Base-by-base conservation (phyloP, 2,113 vertebrate genomes). In the Atlantisia rogersi region DNA sequence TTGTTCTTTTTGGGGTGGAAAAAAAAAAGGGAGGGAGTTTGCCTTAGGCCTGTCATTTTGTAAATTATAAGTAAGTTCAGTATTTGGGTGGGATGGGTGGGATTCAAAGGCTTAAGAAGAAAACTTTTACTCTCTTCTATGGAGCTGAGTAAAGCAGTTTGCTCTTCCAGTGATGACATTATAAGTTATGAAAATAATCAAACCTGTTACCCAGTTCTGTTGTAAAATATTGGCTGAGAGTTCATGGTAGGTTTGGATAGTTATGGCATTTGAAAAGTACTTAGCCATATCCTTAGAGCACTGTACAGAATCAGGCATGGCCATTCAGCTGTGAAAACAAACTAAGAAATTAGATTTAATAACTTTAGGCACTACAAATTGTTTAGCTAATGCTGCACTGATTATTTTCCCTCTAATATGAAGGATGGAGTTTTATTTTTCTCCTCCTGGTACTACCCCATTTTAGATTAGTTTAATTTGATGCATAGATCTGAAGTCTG, bases 301-400 rank as follows among this genome's bases (percentile, higher is more conserved):
- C 55, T 62, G 32, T 37, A 22, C 39, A 56, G 74, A 75, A 28
- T 56, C 53, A 44, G 64, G 73, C 25, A 16, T 6, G 31, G 42
- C 22, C 77, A 44, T 46, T 94, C 94, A 94, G 81, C 75, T 92
- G 73, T 86, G 87, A 86, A 96, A 94, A 96, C 84, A 94, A 70
- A 87, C 53, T 6, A 44, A 87, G 55, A 82, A 88, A 80, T 82
- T 40, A 90, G 28, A 28, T 70, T 46, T 78, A 81, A 75, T 86
- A 68, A 37, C 73, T 78, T 90, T 10, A 91, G 87, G 63, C 50
- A n/a, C 87, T 81, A 80, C 56, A 71, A 44, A 50, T 91, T 85
- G 28, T 82, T 93, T 79, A 65, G 69, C 31, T 92, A 87, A 91
- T 82, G 26, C n/a, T 55, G 26, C 50, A 50, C 28, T 82, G 74